These are phyloP conservation scores for Coccyzus lansbergi DNA, from an alignment of 2,797 vertebrate species.

Conservation along the genomic window DNA sequence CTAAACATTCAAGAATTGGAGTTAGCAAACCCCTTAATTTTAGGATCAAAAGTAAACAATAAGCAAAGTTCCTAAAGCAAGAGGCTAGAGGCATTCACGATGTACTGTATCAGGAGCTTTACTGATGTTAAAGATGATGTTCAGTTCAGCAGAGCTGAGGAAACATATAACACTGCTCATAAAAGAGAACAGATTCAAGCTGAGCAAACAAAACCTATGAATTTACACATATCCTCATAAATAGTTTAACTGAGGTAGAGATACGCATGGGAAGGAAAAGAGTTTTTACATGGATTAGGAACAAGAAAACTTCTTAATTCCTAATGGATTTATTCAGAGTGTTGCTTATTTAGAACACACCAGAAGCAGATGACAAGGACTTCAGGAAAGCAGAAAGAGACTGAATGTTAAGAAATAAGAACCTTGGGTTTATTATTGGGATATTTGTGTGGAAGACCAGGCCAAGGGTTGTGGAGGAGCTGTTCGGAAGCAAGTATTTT, in stretches of 20 bases:
- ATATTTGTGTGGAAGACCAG: not conserved
- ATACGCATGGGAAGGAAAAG: not conserved
- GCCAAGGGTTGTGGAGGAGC: not conserved
- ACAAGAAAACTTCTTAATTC: not conserved
- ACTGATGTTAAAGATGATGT: not conserved
- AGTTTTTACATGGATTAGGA: not conserved
- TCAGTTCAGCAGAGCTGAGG: not conserved
- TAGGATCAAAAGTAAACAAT: not conserved
- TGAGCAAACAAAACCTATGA: not conserved
- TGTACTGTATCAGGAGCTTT: not conserved
- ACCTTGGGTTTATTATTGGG: not conserved
- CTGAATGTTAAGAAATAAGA: not conserved
- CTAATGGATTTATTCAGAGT: not conserved
- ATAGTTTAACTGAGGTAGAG: not conserved
- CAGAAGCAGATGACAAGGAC: fast-evolving
- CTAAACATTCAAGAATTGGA: not conserved
- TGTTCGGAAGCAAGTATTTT: not conserved
- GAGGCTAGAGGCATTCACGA: not conserved
- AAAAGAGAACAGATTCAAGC: constrained; percentile 14
- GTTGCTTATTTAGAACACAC: not conserved
- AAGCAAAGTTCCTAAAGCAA: not conserved
- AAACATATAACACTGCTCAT: not conserved
- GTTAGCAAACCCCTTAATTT: not conserved
- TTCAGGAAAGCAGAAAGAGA: not conserved
- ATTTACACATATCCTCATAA: not conserved